Base-by-base conservation (phyloP, 2,113 vertebrate species). In the Dicerorhinus sumatrensis region DNA sequence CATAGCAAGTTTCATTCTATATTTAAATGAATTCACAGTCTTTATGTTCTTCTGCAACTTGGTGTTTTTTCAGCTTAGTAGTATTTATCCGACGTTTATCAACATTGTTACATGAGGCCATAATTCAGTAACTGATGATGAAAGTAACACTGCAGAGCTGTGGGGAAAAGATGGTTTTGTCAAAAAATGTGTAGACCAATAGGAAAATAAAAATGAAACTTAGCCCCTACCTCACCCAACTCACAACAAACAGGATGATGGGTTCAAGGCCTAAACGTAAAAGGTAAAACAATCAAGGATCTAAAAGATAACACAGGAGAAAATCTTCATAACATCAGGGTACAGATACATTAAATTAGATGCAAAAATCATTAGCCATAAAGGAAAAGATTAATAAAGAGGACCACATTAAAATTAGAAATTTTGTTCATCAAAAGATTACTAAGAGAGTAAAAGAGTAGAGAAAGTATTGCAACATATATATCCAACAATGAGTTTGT, bases 91-190 rank as follows among this genome's bases (percentile, higher is more conserved):
- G 16, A 20, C 39, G 65, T 73, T 85, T 65, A 67, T 60, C 48
- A 72, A 36, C 25, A 14, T 46, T 79, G 79, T 48, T 94, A 80
- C 73, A 36, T 73, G 87, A 94, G 81, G 18, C 8, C 25, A 48
- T 65, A 86, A 86, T 80, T 91, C 75, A 94, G 60, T 29, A 96
- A 67, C 46, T 65, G 58, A 80, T 39, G 10, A 84, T 33, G 62
- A 73, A 94, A 17, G 25, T 86, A 70, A 48, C 31, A 33, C 17
- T 46, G 7, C 25, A 29, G n/a, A 29, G 46, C 11, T 9, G 6
- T 42, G n/a, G 42, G 65, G 18, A 67, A 73, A 81, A 73, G 36
- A 46, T 75, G 27, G 5, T 75, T 86, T 76, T 69, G 85, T 73
- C 48, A 58, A 83, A 31, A 89, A 51, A 88, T 13, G 9, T 58